Evolutionary conservation across 2,888 invertebrate species (phyloP).

Genomic region (Andrena dorsata): DNA sequence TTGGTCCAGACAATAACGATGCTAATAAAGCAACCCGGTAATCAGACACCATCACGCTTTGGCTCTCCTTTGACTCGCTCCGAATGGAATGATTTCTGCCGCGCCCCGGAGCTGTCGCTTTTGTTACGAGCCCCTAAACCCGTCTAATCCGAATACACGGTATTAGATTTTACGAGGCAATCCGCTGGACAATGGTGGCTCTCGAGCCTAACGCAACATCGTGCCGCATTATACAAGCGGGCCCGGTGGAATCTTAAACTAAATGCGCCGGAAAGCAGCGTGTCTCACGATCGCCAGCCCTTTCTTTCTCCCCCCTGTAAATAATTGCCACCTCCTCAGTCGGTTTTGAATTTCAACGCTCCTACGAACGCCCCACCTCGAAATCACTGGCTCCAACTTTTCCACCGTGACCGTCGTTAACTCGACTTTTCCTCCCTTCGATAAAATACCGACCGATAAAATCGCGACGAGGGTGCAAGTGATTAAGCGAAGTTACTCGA

Average conservation of each 20-base stretch:
- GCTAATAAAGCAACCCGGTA: constrained; percentile 39
- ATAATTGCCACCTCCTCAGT: constrained; percentile 12
- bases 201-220: constrained; percentile 37
- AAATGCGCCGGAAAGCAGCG: constrained; percentile 30
- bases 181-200: constrained; percentile 57
- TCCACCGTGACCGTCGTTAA: constrained; percentile 23
- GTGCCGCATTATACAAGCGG: constrained; percentile 30
- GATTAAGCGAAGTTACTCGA: constrained; percentile 48
- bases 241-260: constrained; percentile 34
- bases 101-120: constrained; percentile 39
- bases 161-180: constrained; percentile 72
- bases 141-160: constrained; percentile 69
- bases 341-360: constrained; percentile 8
- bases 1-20: constrained; percentile 15
- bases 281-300: constrained; percentile 14
- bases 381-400: constrained; percentile 32
- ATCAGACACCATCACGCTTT: constrained; percentile 59
- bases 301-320: neutral
- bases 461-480: constrained; percentile 48
- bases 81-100: constrained; percentile 54
- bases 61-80: constrained; percentile 32
- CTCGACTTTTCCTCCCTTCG: constrained; percentile 4
- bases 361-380: neutral
- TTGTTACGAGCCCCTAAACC: constrained; percentile 59
- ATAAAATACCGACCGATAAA: constrained; percentile 39